Base-by-base conservation (phyloP, 2,888 invertebrate species). In the Tribolium freemani region DNA sequence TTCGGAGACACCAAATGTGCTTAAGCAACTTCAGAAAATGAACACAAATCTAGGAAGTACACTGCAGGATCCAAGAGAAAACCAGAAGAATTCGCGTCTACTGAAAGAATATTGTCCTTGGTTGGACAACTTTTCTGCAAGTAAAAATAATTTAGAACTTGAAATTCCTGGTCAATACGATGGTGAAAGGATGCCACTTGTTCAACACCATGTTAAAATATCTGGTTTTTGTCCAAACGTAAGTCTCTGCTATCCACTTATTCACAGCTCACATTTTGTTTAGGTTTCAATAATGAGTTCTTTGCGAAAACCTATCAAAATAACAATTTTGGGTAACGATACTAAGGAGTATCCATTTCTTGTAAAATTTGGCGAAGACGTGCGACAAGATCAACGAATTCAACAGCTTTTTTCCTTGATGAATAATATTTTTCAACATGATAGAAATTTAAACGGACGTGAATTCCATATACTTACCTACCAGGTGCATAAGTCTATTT, bases 321-420 rank as follows among this genome's bases (percentile, higher is more conserved):
- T 94, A 6, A 89, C 88, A 0, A 89, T 94, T 31, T 83, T 91
- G 8, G 93, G 93, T 0, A 91, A 91, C 80, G 90, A 94, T 84
- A 92, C 91, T n/a, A 90, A 89, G 79, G 90, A 90, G 68, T 91
- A 93, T 80, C 87, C 88, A 51, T 93, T 90, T 80, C 85, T 94
- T 21, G 88, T 92, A 0, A 94, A 95, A 84, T 90, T 90, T 75
- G 93, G 93, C 0, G 94, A 94, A 84, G 94, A 95, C 85, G 85
- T 94, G 31, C 86, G 93, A 13, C 91, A 93, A 79, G 95, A 95
- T 86, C 91, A 94, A 83, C 87, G 94, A 77, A 89, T 95, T 64
- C 90, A 93, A 81, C 93, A 93, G 78, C 82, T 93, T 13, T 92
- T 94, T 79, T 83, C 82, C 9, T 84, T 93, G 20, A 92, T 93